A percentile compares a stretch with the other conserved stretches of the same genome.
phyloP scores from a whole-genome alignment of 2,113 vertebrate genomes.

The Hirundichthys speculiger region DNA sequence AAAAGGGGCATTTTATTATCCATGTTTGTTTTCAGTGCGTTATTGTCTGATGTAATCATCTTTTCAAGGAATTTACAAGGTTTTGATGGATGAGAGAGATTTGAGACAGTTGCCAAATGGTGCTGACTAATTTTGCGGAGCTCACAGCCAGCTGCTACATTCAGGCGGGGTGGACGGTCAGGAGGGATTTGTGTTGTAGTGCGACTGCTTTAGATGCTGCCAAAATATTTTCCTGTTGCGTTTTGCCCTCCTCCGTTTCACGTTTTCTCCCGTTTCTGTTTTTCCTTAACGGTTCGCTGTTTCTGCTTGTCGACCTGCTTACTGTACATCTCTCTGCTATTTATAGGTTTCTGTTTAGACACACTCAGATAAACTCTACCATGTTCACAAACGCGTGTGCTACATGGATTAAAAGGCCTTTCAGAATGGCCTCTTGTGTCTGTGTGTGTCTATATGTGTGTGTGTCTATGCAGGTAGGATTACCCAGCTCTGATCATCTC shows the following conservation, averaged over 20 bases:
- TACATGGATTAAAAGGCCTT: conserved; percentile 48
- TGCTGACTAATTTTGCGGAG: conserved; percentile 47
- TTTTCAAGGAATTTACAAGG: conserved; percentile 32
- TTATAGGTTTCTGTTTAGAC: conserved; percentile 15
- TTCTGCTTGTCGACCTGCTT: background rate
- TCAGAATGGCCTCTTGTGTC: conserved; percentile 9
- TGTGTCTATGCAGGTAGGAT: conserved; percentile 54
- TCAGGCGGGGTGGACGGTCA: background rate
- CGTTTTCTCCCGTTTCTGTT: background rate
- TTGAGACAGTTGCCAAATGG: conserved; percentile 36
- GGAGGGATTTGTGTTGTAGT: conserved; percentile 18
- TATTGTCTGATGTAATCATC: conserved; percentile 29
- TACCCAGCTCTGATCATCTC: conserved; percentile 56
- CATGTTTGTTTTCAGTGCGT: conserved; percentile 17
- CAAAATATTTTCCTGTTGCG: background rate
- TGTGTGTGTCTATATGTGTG: conserved; percentile 7
- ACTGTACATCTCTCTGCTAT: conserved; percentile 10
- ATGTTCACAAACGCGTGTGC: conserved; percentile 17
- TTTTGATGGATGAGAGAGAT: conserved; percentile 41
- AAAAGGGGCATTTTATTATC: conserved; percentile 16
- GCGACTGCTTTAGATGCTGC: background rate
- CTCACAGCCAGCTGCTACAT: conserved; percentile 54
- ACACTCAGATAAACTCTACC: background rate
- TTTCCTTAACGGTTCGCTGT: background rate
- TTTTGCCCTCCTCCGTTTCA: background rate